A percentile compares a stretch with the other conserved stretches of the same genome.
These are phyloP conservation scores for Bombus confusus DNA, from an alignment of 1,140 invertebrate species.

Conservation along the genomic window DNA sequence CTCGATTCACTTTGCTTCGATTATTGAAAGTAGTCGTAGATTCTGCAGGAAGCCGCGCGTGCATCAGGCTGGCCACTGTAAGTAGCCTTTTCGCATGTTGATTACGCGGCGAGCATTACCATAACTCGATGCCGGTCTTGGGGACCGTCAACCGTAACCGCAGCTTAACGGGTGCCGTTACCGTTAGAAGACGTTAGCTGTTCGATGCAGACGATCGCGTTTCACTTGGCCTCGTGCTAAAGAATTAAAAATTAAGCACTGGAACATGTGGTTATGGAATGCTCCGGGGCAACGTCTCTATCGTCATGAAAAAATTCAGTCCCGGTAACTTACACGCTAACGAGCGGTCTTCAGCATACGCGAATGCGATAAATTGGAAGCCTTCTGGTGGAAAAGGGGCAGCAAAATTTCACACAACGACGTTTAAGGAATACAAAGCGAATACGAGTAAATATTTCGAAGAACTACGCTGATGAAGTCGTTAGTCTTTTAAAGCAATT, in stretches of 20 bases:
- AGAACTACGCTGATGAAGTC: too few relatives aligned
- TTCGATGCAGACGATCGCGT: neutral
- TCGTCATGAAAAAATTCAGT: neutral
- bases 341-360: too few relatives aligned
- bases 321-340: too few relatives aligned
- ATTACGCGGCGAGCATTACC: constrained; percentile 34
- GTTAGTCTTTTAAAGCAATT: too few relatives aligned
- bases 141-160: constrained; percentile 28
- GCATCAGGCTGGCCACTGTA: neutral
- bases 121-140: constrained; percentile 32
- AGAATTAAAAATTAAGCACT: neutral
- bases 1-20: too few relatives aligned
- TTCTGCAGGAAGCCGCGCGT: neutral
- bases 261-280: neutral
- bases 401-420: too few relatives aligned
- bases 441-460: too few relatives aligned
- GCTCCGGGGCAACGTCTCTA: neutral
- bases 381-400: too few relatives aligned
- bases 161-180: constrained; percentile 37
- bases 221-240: neutral
- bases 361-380: too few relatives aligned
- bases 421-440: too few relatives aligned
- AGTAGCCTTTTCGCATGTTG: constrained; percentile 39
- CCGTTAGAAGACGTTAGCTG: constrained; percentile 25
- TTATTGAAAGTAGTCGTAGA: too few relatives aligned